Conservation (phyloP, 2,888 invertebrate genomes). For the Mythimna loreyi region DNA sequence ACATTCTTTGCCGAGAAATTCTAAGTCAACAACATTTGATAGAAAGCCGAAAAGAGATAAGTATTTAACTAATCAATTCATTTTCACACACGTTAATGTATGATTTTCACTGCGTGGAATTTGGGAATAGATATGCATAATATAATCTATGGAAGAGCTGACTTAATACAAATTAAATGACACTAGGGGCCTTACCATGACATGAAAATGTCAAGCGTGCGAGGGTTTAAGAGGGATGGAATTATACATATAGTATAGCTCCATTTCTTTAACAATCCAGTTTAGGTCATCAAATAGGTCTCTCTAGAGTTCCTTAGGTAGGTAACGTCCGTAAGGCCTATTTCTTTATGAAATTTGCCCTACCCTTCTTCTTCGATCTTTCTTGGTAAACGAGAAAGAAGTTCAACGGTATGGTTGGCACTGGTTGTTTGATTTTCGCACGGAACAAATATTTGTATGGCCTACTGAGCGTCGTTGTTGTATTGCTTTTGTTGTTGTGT, state of each 20-base stretch:
- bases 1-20: conserved; percentile 38
- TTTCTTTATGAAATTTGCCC: not conserved
- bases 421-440: no score
- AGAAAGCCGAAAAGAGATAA: conserved; percentile 38
- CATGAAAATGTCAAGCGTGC: no score
- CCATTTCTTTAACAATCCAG: no score
- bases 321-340: not conserved
- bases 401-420: no score
- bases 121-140: not conserved
- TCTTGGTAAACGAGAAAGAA: not conserved
- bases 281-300: no score
- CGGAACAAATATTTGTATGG: no score
- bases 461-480: no score
- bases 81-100: conserved; percentile 13
- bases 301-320: no score
- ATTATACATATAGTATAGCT: no score
- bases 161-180: not conserved
- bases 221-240: no score
- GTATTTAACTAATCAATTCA: conserved; percentile 18
- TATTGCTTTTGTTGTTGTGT: no score
- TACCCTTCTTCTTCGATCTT: not conserved
- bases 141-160: not conserved
- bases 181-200: no score
- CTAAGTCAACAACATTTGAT: conserved; percentile 30
- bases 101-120: conserved; percentile 12